Conservation (phyloP, 92 coral and sea anemone species). For the Porites cylindrica region DNA sequence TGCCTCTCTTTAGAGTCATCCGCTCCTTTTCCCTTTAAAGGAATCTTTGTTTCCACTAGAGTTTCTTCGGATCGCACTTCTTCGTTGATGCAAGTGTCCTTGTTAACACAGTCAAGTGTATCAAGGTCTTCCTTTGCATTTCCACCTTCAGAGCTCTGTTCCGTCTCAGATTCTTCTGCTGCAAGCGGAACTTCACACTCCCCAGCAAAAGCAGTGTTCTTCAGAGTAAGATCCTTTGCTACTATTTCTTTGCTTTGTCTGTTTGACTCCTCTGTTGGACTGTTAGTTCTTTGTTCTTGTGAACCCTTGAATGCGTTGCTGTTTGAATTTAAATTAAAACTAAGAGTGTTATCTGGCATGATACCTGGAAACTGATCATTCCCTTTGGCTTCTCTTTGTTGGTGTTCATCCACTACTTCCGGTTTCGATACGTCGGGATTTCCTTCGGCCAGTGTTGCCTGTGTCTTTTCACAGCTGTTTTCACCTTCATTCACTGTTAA, state of each 20-base stretch:
- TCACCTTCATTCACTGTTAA: not conserved
- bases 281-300: not conserved
- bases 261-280: constrained; percentile 8
- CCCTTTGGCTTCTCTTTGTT: not conserved
- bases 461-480: not conserved
- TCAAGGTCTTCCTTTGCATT: not conserved
- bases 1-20: constrained; percentile 24
- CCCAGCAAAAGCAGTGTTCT: not conserved
- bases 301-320: not conserved
- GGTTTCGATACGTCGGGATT: not conserved
- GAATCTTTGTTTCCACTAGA: not conserved
- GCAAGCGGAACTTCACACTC: constrained; percentile 20
- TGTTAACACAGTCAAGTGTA: not conserved
- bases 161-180: not conserved
- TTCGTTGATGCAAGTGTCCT: not conserved
- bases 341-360: not conserved
- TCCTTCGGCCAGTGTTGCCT: not conserved
- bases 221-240: not conserved
- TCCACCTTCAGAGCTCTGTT: constrained; percentile 16
- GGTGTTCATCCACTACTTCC: not conserved
- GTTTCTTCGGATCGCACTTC: not conserved
- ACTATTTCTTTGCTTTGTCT: constrained; percentile 10
- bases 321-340: constrained; percentile 15
- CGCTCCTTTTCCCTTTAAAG: not conserved
- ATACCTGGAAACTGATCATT: too few relatives aligned